Evolutionary conservation across 2,113 vertebrate genomes (phyloP).

Genomic region (Ictalurus furcatus): DNA sequence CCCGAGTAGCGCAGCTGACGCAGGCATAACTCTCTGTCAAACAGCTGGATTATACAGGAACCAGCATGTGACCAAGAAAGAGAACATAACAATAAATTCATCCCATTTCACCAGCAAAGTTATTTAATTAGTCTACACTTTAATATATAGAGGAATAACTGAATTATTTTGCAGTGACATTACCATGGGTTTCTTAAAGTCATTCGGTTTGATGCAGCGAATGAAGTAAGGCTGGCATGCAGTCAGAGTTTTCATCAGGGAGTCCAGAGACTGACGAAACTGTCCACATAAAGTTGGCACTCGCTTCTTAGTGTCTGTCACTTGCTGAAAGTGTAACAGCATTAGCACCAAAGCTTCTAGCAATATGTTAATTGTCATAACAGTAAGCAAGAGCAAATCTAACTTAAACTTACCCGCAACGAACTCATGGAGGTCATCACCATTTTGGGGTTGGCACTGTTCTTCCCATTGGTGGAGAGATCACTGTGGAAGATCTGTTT

Average conservation of each 20-base stretch:
- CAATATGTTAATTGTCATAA: not conserved
- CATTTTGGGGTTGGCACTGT: slow-evolving; percentile 62
- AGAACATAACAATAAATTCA: not conserved
- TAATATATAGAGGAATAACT: not conserved
- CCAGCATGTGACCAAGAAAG: not conserved
- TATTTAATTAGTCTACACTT: not conserved
- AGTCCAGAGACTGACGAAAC: slow-evolving; percentile 93
- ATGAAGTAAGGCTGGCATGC: slow-evolving; percentile 91
- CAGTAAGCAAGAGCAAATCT: not conserved
- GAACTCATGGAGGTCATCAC: slow-evolving; percentile 60
- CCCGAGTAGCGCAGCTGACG: slow-evolving; percentile 91
- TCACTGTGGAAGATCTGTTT: slow-evolving; percentile 77
- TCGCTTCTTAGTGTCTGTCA: slow-evolving; percentile 74
- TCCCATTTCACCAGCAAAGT: not conserved
- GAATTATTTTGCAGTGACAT: slow-evolving; percentile 40
- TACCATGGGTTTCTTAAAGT: slow-evolving; percentile 94
- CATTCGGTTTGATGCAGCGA: slow-evolving; percentile 97
- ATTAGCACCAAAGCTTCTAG: not conserved
- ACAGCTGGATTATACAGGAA: slow-evolving; percentile 74
- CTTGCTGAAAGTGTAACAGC: slow-evolving; percentile 63
- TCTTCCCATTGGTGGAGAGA: slow-evolving; percentile 62
- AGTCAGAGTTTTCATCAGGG: slow-evolving; percentile 86
- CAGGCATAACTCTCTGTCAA: slow-evolving; percentile 89
- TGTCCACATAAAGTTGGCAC: slow-evolving; percentile 83
- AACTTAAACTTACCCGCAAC: slow-evolving; percentile 58